A percentile compares a stretch with the other conserved stretches of the same genome.
phyloP scores from a whole-genome alignment of 92 coral and sea anemone genomes.

The Blastomussa wellsi region DNA sequence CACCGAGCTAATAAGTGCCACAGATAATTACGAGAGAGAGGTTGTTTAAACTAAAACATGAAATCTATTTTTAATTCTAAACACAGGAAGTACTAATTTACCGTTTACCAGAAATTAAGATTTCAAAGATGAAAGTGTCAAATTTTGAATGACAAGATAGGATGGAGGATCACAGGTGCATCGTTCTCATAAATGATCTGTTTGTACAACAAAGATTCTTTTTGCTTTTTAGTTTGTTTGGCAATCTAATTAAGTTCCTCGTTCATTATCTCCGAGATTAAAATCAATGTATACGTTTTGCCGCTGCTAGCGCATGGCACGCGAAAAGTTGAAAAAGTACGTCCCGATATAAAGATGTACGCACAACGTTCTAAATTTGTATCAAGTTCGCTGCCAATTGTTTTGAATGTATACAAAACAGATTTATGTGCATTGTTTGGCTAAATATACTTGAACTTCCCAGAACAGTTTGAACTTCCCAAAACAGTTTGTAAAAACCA shows the following conservation, averaged over 20 bases:
- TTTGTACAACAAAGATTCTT: neutral
- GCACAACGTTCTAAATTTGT: neutral
- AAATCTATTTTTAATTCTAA: neutral
- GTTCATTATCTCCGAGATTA: neutral
- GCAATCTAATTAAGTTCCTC: neutral
- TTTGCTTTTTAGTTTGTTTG: neutral
- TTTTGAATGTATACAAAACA: neutral
- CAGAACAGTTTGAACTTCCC: neutral
- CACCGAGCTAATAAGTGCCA: neutral
- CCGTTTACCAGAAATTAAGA: slow-evolving; percentile 1
- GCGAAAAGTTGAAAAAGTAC: too few species aligned
- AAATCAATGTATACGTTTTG: too few species aligned
- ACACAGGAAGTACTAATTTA: slow-evolving; percentile 26
- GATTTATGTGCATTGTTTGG: neutral
- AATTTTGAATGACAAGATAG: neutral
- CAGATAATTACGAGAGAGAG: neutral
- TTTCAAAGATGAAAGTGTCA: slow-evolving; percentile 7
- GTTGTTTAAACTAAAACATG: slow-evolving; percentile 2
- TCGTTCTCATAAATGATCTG: neutral
- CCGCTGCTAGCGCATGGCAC: too few species aligned
- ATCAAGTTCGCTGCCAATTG: neutral
- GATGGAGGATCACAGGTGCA: slow-evolving; percentile 1
- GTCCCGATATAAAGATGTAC: too few species aligned
- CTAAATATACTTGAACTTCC: neutral
- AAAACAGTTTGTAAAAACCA: neutral